phyloP scores from a whole-genome alignment of 1,140 invertebrate genomes.

The Agrilus planipennis region DNA sequence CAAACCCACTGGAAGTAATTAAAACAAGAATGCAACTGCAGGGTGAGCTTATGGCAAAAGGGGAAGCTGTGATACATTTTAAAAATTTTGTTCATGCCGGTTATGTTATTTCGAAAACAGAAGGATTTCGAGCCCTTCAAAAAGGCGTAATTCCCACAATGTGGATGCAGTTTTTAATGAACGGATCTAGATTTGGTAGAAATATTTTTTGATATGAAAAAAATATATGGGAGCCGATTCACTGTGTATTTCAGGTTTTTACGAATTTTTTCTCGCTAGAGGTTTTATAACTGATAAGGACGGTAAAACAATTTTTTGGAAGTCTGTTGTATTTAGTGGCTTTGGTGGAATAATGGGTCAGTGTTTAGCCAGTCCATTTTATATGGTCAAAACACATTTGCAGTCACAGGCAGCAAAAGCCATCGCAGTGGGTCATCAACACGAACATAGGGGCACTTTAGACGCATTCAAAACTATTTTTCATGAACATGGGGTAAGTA shows the following conservation, averaged over 20 bases:
- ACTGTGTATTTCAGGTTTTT: conserved; percentile 7
- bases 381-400: conserved; percentile 78
- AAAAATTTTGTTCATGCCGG: conserved; percentile 33
- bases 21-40: conserved; percentile 83
- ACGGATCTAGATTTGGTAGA: conserved; percentile 32
- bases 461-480: conserved; percentile 57
- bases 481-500: conserved; percentile 49
- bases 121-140: conserved; percentile 61
- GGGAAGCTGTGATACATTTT: conserved; percentile 41
- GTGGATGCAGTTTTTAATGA: conserved; percentile 44
- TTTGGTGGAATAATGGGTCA: conserved; percentile 42
- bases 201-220: background rate
- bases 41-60: conserved; percentile 66
- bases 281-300: conserved; percentile 53
- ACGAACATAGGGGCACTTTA: conserved; percentile 55
- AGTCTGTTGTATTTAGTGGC: conserved; percentile 31
- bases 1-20: conserved; percentile 68
- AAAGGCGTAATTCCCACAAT: conserved; percentile 78
- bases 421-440: conserved; percentile 83
- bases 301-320: conserved; percentile 52
- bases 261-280: conserved; percentile 16
- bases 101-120: conserved; percentile 44
- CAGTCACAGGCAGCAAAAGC: conserved; percentile 61
- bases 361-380: conserved; percentile 68
- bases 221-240: conserved; percentile 2